Base-by-base conservation (phyloP, 2,888 invertebrate species). In the Philonicus albiceps region DNA sequence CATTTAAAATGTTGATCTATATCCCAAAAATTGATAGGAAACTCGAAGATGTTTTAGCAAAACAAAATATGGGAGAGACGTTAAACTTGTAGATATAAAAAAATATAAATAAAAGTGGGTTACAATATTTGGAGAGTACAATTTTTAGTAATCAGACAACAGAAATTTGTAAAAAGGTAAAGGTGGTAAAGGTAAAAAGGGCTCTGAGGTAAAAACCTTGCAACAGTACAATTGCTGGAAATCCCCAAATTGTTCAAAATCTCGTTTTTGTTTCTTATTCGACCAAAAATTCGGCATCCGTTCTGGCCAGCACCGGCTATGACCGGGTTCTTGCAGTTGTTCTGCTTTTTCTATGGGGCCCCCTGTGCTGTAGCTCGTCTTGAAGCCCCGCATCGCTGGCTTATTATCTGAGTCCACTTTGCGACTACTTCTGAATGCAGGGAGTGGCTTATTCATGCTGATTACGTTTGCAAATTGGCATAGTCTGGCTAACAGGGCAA, bases 391-490 rank as follows among this genome's bases (percentile, higher is more conserved):
- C 64, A 3, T 64, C 19, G 64, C 27, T 11, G 64, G 64, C 27
- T 64, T 64, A 64, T 64, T 64, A 64, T 27, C 11, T 27, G 64
- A 64, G 27, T 64, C 64, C 22, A 8, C 64, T 64, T 11, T 11
- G 27, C 64, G 55, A 22, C 55, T 22, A 55, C 7, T 64, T 27
- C 1, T 27, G 64, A 64, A 64, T 64, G 27, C 22, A 64, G 40
- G 40, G 76, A 40, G 40, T 76, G 76, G 76, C 76, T 76, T 40
- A 76, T 76, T 40, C 76, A 76, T 22, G 76, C 7, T 40, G 40
- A 76, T 76, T 76, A 40, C 74, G 4, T 76, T 40, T 22, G 34
- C 22, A 76, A 76, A 37, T 76, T 37, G 31, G 34, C 27, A 27
- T 64, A 27, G 7, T 64, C 22, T 13, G 74, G 74, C n/a, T n/a